Conservation (phyloP, 92 coral and sea anemone genomes). For the Palythoa caribaeorum region DNA sequence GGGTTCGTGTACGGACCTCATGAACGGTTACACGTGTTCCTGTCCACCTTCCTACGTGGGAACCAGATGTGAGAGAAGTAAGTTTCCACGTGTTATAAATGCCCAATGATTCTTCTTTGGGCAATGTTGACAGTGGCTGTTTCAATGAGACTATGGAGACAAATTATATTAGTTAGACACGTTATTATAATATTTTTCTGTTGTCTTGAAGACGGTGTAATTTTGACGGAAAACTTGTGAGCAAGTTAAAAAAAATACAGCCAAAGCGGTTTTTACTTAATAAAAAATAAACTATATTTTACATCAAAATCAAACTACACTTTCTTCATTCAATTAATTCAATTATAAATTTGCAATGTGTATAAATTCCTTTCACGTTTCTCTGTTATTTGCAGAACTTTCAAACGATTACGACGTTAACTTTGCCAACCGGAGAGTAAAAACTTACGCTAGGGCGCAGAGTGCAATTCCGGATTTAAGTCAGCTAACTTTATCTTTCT, state of each 20-base stretch:
- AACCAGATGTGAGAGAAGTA: constrained; percentile 81
- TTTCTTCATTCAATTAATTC: too few species aligned
- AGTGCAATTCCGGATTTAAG: constrained; percentile 71
- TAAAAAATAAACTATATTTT: too few species aligned
- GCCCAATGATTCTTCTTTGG: too few species aligned
- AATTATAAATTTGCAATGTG: background rate
- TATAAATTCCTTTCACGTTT: background rate
- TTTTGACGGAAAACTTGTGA: too few species aligned
- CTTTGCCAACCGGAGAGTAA: constrained; percentile 62
- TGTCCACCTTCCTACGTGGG: constrained; percentile 85
- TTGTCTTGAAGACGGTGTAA: too few species aligned
- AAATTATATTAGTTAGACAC: too few species aligned
- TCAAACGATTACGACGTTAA: constrained; percentile 79
- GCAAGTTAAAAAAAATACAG: too few species aligned
- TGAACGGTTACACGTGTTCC: constrained; percentile 71
- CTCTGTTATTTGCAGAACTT: constrained; percentile 55
- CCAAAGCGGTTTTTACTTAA: too few species aligned
- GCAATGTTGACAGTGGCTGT: too few species aligned
- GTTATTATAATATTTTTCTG: too few species aligned
- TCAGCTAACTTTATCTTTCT: constrained; percentile 70
- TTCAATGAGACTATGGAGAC: too few species aligned
- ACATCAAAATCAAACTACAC: too few species aligned
- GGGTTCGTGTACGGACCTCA: constrained; percentile 73
- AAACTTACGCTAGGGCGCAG: constrained; percentile 59
- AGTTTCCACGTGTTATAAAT: background rate